Base-by-base conservation (phyloP, 2,113 vertebrate genomes). In the Eurystomus gularis region DNA sequence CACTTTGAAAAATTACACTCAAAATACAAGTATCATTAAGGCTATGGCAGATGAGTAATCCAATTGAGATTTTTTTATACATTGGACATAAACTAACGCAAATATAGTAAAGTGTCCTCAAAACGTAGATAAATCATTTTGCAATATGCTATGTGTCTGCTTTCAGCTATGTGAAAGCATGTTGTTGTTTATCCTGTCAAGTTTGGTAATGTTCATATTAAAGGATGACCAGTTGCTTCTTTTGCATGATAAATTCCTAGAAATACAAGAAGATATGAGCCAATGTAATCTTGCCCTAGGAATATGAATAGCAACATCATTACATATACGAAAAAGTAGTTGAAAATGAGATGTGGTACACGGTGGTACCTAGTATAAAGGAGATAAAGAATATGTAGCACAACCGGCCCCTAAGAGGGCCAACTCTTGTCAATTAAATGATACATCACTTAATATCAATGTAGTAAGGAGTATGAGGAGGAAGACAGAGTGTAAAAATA, bases 41-140 rank as follows among this genome's bases (percentile, higher is more conserved):
- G 39, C 40, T 85, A 18, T 79, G 68, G 78, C 82, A 96, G 60
- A 88, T 88, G 87, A 96, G 78, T 95, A 94, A 88, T 93, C 84
- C 82, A 90, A 69, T 52, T 69, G 49, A 2, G 0, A 70, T 95
- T 91, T 94, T 94, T 91, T 95, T 86, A 46, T 93, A 90, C 75
- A 79, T 44, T 29, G 7, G 54, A 57, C n/a, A 77, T 93, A 96
- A 95, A 96, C 89, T 65, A 90, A 93, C 95, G 82, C 78, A 95
- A 96, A 96, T 94, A 78, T 54, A 72, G 82, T 35, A 72, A 91
- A 84, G 16, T 90, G 58, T 80, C 83, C 76, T 95, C 66, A 86
- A 82, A 96, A 96, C 77, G 57, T 62, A 94, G 93, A 96, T 85
- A 95, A 94, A 96, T 97, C 3, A 42, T 85, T 73, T 87, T 82